Conservation (phyloP, 2,113 vertebrate genomes). For the Platycercus adscitus region DNA sequence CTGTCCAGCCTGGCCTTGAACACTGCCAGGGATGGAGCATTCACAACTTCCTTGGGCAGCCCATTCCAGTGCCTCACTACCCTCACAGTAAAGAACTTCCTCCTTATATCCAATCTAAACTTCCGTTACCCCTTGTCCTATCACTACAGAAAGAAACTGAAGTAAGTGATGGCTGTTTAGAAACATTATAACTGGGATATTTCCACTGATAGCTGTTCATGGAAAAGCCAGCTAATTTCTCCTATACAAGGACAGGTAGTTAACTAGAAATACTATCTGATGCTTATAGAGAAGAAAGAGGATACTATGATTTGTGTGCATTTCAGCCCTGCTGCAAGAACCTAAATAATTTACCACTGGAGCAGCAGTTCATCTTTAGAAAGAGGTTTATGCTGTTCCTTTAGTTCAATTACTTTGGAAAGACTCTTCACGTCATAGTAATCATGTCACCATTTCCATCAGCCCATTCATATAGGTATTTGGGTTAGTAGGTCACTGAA, state of each 20-base stretch:
- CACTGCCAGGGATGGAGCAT: too few species aligned
- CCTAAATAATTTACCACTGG: background rate
- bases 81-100: too few species aligned
- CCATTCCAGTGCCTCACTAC: too few species aligned
- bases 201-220: background rate
- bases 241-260: background rate
- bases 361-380: background rate
- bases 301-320: background rate
- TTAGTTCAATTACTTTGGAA: conserved; percentile 37
- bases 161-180: background rate
- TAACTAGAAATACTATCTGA: conserved; percentile 9
- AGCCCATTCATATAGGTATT: conserved; percentile 39
- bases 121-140: too few species aligned
- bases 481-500: conserved; percentile 59
- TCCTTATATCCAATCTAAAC: too few species aligned
- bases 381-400: conserved; percentile 9
- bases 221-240: background rate
- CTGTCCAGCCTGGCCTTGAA: too few species aligned
- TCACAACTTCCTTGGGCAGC: too few species aligned
- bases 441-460: conserved; percentile 16
- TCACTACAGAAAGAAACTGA: background rate
- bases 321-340: background rate
- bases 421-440: background rate
- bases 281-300: background rate
- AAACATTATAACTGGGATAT: background rate